Conservation (phyloP, 1,140 invertebrate species). For the Formica selysi region DNA sequence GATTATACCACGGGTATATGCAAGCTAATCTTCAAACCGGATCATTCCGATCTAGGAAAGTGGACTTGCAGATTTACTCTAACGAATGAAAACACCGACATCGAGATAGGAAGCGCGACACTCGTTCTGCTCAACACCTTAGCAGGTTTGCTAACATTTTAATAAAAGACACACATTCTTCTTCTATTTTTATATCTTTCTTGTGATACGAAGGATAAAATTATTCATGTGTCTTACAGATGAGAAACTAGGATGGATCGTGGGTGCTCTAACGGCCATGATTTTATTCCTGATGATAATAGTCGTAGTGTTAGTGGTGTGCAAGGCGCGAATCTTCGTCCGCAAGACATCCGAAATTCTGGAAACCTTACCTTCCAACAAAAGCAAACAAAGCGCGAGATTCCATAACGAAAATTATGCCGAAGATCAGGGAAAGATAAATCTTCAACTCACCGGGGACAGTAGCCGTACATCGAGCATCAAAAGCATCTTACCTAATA, state of each 20-base stretch:
- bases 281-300: constrained; percentile 83
- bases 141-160: constrained; percentile 70
- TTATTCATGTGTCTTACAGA: constrained; percentile 71
- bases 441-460: constrained; percentile 74
- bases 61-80: constrained; percentile 83
- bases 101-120: constrained; percentile 79
- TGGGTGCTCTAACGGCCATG: constrained; percentile 81
- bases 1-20: constrained; percentile 82
- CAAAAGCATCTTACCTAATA: constrained; percentile 75
- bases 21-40: constrained; percentile 82
- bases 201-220: neutral
- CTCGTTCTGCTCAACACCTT: constrained; percentile 79
- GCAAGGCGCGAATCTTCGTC: constrained; percentile 78
- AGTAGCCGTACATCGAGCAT: constrained; percentile 52
- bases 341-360: constrained; percentile 75
- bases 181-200: neutral
- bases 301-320: constrained; percentile 83
- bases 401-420: constrained; percentile 54
- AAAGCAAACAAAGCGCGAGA: constrained; percentile 61
- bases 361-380: constrained; percentile 73
- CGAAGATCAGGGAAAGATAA: constrained; percentile 68
- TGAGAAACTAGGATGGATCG: constrained; percentile 83
- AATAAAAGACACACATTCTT: neutral
- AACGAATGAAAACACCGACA: constrained; percentile 61
- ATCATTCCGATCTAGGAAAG: constrained; percentile 81